Conservation (phyloP, 1,140 invertebrate species). For the Formica selysi region DNA sequence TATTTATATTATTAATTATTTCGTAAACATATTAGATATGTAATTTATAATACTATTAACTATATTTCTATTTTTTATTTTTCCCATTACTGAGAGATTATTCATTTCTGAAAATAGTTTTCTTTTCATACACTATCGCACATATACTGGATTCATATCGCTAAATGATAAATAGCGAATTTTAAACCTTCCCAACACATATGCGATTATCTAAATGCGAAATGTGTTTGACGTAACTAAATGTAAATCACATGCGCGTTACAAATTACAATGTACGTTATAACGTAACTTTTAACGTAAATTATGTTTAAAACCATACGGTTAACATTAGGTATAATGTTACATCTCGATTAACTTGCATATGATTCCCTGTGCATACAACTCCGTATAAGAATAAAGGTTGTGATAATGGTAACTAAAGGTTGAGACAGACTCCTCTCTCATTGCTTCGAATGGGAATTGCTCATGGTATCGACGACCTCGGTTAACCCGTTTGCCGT, state of each 20-base stretch:
- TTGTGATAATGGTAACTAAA: conserved; percentile 34
- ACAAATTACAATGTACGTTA: conserved; percentile 20
- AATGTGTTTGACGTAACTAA: conserved; percentile 44
- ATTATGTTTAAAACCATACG: conserved; percentile 41
- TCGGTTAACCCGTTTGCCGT: conserved; percentile 24
- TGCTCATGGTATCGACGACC: conserved; percentile 47
- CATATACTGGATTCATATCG: conserved; percentile 1
- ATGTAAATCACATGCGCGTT: conserved; percentile 60
- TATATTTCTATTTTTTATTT: not conserved
- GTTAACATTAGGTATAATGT: conserved; percentile 1
- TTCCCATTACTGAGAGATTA: not conserved
- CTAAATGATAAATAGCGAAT: conserved; percentile 12
- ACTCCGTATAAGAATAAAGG: conserved; percentile 34
- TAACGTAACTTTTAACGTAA: conserved; percentile 30
- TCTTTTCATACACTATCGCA: not conserved
- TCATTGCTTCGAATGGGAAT: not conserved
- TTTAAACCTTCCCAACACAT: not conserved
- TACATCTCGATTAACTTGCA: not conserved
- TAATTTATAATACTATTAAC: not conserved
- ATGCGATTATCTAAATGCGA: conserved; percentile 16
- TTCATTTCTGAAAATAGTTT: not conserved
- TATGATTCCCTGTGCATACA: too few relatives aligned
- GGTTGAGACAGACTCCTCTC: conserved; percentile 5
- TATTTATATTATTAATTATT: not conserved
- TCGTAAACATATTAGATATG: not conserved